Conservation (phyloP, 2,113 vertebrate species). For the Malurus melanocephalus region DNA sequence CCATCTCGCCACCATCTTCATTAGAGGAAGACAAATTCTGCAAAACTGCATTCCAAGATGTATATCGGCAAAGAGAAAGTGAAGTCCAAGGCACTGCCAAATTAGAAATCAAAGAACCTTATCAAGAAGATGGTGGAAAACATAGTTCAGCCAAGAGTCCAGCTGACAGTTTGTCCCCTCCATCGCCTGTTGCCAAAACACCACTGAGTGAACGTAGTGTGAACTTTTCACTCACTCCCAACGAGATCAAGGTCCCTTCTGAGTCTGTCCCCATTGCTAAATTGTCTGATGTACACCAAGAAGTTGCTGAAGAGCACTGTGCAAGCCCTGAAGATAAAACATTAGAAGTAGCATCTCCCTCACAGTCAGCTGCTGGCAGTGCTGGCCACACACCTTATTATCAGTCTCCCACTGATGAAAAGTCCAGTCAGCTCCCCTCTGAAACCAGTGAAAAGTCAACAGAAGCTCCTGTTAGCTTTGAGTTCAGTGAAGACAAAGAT, state of each 20-base stretch:
- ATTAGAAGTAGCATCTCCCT: slow-evolving; percentile 87
- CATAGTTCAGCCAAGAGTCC: slow-evolving; percentile 65
- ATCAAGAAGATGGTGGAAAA: slow-evolving; percentile 58
- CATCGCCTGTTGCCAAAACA: slow-evolving; percentile 83
- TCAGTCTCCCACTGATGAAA: slow-evolving; percentile 94
- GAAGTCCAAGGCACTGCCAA: slow-evolving; percentile 7
- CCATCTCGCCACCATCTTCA: slow-evolving; percentile 82
- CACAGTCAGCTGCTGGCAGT: slow-evolving; percentile 85
- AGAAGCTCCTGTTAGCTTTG: slow-evolving; percentile 70
- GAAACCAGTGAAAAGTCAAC: slow-evolving; percentile 65
- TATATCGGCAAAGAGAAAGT: slow-evolving; percentile 58
- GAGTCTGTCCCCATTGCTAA: slow-evolving; percentile 73
- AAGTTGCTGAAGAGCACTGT: slow-evolving; percentile 72
- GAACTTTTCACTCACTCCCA: slow-evolving; percentile 79
- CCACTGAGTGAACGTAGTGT: slow-evolving; percentile 83
- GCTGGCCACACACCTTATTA: slow-evolving; percentile 96
- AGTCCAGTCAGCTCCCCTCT: slow-evolving; percentile 72
- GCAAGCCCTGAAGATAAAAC: slow-evolving; percentile 91
- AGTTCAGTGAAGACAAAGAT: slow-evolving; percentile 85
- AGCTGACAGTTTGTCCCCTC: slow-evolving; percentile 66
- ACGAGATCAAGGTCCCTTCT: slow-evolving; percentile 78
- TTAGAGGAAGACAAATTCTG: slow-evolving; percentile 88
- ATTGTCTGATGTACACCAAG: slow-evolving; percentile 58
- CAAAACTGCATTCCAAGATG: slow-evolving; percentile 71
- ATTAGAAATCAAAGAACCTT: slow-evolving; percentile 61